A percentile compares a stretch with the other conserved stretches of the same genome.
These are phyloP conservation scores for Colossoma macropomum DNA, from an alignment of 2,113 vertebrate species.

Conservation along the genomic window DNA sequence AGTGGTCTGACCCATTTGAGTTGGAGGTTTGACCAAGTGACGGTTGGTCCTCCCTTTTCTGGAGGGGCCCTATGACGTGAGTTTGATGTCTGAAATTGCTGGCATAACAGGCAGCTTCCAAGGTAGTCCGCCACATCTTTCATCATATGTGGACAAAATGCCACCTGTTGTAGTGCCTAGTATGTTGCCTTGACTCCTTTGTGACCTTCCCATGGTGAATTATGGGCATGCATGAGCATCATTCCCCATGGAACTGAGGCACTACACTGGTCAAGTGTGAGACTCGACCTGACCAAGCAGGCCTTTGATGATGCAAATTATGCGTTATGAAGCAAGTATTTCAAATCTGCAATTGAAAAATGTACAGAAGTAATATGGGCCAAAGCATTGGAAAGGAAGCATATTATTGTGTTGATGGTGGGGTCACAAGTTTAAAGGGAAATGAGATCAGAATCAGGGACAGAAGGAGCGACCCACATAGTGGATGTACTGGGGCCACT, in stretches of 20 bases:
- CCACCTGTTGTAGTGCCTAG: slow-evolving; percentile 11
- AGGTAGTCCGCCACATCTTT: slow-evolving; percentile 37
- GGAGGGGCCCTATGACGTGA: slow-evolving; percentile 27
- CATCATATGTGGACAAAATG: slow-evolving; percentile 39
- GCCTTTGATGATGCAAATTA: too few species aligned
- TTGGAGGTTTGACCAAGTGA: slow-evolving; percentile 32
- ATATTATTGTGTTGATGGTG: too few species aligned
- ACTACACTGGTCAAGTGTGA: too few species aligned
- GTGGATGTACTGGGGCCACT: too few species aligned
- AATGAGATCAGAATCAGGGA: too few species aligned
- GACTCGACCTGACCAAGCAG: too few species aligned
- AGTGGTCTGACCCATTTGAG: slow-evolving; percentile 43
- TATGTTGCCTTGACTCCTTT: background rate
- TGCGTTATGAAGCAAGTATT: too few species aligned
- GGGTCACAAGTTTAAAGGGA: too few species aligned
- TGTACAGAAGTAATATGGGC: too few species aligned
- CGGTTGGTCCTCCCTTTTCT: background rate
- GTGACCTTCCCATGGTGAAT: slow-evolving; percentile 20
- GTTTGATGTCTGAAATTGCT: slow-evolving; percentile 30
- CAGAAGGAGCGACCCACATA: too few species aligned
- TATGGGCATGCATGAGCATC: slow-evolving; percentile 19
- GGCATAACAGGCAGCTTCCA: slow-evolving; percentile 29
- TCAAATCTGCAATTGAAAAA: too few species aligned
- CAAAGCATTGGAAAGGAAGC: too few species aligned
- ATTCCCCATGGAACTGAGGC: slow-evolving; percentile 13